These are phyloP conservation scores for Pseudopodoces humilis DNA, from an alignment of 2,113 vertebrate species.

Conservation along the genomic window DNA sequence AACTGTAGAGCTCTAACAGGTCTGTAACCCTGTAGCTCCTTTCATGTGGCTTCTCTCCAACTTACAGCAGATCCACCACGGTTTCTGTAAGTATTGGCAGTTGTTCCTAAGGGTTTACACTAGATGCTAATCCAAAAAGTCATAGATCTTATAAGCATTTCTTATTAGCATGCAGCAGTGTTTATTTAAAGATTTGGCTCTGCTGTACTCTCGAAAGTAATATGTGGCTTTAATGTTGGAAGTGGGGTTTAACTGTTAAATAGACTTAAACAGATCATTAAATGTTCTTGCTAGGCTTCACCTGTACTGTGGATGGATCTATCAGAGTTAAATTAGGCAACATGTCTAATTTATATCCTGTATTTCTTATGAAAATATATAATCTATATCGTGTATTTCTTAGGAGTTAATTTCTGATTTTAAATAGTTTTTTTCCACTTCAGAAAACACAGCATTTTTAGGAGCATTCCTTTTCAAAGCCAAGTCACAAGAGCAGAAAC, in stretches of 20 bases:
- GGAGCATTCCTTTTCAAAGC: background rate
- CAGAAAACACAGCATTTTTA: background rate
- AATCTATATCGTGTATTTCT: background rate
- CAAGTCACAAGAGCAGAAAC: background rate
- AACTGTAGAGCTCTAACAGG: background rate
- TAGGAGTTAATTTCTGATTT: background rate
- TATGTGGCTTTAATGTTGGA: background rate
- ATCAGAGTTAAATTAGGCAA: background rate
- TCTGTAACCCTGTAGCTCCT: background rate
- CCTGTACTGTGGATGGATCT: background rate
- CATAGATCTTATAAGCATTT: background rate
- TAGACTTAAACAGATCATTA: background rate
- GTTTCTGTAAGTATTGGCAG: conserved; percentile 19
- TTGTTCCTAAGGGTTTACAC: background rate
- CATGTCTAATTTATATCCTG: background rate
- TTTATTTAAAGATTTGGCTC: background rate
- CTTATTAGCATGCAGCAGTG: background rate
- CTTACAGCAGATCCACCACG: background rate
- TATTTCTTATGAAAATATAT: background rate
- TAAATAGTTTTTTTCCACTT: background rate
- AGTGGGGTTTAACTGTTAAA: background rate
- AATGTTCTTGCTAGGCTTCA: background rate
- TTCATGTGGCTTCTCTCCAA: background rate
- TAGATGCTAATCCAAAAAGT: background rate
- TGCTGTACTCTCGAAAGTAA: background rate